phyloP scores from a whole-genome alignment of 1,140 invertebrate species.

The Anthonomus grandis region DNA sequence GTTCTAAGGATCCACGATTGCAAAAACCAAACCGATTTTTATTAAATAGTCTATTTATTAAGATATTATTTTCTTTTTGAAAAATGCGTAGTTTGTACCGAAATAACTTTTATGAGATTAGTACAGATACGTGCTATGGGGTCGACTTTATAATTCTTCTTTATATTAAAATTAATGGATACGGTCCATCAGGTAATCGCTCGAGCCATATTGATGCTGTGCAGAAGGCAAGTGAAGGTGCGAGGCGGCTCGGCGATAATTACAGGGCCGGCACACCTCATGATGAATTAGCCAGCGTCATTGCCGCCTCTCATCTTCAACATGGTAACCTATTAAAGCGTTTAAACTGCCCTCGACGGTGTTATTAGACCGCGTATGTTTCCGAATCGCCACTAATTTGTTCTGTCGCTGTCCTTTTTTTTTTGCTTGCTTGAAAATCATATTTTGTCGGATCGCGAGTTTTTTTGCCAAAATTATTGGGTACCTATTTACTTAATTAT shows the following conservation, averaged over 20 bases:
- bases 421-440: conserved; percentile 2
- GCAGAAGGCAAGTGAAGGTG: conserved; percentile 26
- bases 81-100: too few relatives aligned
- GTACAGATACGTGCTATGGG: too few relatives aligned
- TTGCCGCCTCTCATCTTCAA: conserved; percentile 21
- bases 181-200: too few relatives aligned
- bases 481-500: not conserved
- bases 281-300: conserved; percentile 34
- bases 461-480: too few relatives aligned
- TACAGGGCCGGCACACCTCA: conserved; percentile 28
- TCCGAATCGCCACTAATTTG: conserved; percentile 10
- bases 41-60: too few relatives aligned
- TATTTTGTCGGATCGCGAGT: not conserved
- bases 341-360: conserved; percentile 7
- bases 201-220: conserved; percentile 19
- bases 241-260: conserved; percentile 28
- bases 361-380: conserved; percentile 15
- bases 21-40: too few relatives aligned
- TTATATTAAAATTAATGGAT: too few relatives aligned
- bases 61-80: too few relatives aligned
- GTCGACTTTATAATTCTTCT: too few relatives aligned
- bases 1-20: too few relatives aligned
- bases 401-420: conserved; percentile 13
- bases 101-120: too few relatives aligned
- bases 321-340: conserved; percentile 16